Evolutionary conservation across 2,797 vertebrate genomes (phyloP), one percentile per base, ranked within the genome.

Genomic region (Cirrhinus molitorella): DNA sequence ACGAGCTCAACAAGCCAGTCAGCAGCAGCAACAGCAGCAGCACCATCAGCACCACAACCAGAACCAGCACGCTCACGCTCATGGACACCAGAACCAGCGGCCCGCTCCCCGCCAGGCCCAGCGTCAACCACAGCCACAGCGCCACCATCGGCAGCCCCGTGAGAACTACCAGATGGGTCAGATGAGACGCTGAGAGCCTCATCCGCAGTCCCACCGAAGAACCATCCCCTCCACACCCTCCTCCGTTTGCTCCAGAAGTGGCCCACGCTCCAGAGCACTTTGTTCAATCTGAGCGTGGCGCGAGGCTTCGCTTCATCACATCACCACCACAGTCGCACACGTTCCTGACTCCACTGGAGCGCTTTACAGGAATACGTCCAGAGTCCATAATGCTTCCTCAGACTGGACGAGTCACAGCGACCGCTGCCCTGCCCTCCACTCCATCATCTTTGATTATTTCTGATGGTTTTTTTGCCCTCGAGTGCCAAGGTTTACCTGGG

Each of bases 161-260:
- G 96, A 97, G 91, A 96, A 94, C 90, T 97, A 97, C 66, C 96
- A 96, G 85, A 97, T 97, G 96, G 96, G 96, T 88, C 96, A 97
- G 90, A 96, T 97, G 96, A 94, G 96, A 93, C 96, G 95, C 88
- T 97, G 93, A 95, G 83, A 84, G 23, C 16, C 16, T 8, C 71
- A 45, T 34, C 31, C 66, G 14, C 61, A 96, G 61, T 7, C 28
- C 61, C 25, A 19, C 61, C 10, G 12, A 16, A 31, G 59, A 28
- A 17, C 49, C 49, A 7, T 17, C 49, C 16, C 16, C 37, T 40
- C 37, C 37, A 1, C 37, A 8, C 8, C 37, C 8, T 40, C 37
- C 37, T 40, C 37, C 8, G 37, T 40, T 40, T 40, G 37, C 37
- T 9, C 37, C 34, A 37, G 34, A 3, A 4, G 34, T 6, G 34